These are phyloP conservation scores for Xiphophorus maculatus DNA, from an alignment of 2,113 vertebrate genomes.

Conservation along the genomic window DNA sequence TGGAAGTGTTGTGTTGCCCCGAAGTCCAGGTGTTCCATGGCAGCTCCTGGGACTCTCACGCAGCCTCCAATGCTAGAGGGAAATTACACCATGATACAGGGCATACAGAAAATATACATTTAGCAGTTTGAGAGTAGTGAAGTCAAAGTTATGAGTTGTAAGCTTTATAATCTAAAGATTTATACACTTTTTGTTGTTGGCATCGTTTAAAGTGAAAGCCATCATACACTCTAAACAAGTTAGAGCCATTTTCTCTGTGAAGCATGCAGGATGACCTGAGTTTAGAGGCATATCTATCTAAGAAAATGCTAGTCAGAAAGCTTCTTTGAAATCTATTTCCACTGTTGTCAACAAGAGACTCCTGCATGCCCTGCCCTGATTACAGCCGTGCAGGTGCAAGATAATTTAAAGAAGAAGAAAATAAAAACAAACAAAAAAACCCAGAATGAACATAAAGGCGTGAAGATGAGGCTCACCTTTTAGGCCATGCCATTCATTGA, in stretches of 20 bases:
- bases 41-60: constrained; percentile 28
- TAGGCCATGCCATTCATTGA: constrained; percentile 42
- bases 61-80: background rate
- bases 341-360: constrained; percentile 19
- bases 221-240: background rate
- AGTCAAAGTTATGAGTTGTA: background rate
- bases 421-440: background rate
- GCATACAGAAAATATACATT: background rate
- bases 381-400: constrained; percentile 22
- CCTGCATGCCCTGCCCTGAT: constrained; percentile 10
- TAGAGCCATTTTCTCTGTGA: constrained; percentile 1
- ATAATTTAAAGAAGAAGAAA: constrained; percentile 10
- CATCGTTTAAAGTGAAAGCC: background rate
- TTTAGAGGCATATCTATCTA: background rate
- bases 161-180: background rate
- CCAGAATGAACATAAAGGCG: constrained; percentile 8
- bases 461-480: constrained; percentile 53
- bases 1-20: constrained; percentile 28
- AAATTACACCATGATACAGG: background rate
- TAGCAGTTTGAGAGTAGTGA: background rate
- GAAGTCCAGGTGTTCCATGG: constrained; percentile 63
- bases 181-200: background rate
- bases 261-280: background rate
- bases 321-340: constrained; percentile 4
- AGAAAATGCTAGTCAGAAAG: constrained; percentile 1